phyloP scores from a whole-genome alignment of 2,888 invertebrate species.

The Patella depressa region DNA sequence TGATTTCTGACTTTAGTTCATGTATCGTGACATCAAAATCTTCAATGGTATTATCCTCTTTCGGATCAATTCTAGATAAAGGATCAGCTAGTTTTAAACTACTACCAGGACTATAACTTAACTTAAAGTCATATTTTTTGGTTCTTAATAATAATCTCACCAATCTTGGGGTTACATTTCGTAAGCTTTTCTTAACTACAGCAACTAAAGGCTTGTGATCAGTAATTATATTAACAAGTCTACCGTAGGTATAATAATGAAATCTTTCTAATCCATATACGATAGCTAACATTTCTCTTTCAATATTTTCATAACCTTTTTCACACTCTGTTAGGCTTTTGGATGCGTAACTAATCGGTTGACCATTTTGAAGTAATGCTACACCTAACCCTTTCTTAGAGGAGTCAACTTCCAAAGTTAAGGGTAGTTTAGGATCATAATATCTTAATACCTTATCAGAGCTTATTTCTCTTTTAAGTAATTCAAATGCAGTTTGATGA shows the following conservation, averaged over 20 bases:
- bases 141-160: not conserved
- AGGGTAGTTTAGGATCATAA: constrained; percentile 23
- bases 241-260: constrained; percentile 7
- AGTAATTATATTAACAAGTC: not conserved
- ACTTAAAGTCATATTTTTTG: not conserved
- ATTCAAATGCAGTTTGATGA: constrained; percentile 26
- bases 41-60: constrained; percentile 2
- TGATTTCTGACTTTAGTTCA: not conserved
- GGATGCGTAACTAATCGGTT: constrained; percentile 45
- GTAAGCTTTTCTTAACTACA: not conserved
- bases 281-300: constrained; percentile 3
- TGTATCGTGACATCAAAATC: not conserved
- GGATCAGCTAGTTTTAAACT: not conserved
- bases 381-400: constrained; percentile 44
- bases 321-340: constrained; percentile 26
- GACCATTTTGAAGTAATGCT: constrained; percentile 39
- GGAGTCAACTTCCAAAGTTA: constrained; percentile 43
- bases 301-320: too few species aligned
- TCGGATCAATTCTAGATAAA: constrained; percentile 7
- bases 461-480: constrained; percentile 21
- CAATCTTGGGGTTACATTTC: constrained; percentile 5
- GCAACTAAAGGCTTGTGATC: not conserved
- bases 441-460: constrained; percentile 15
- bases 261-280: constrained; percentile 6
- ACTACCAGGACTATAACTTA: not conserved